A percentile compares a stretch with the other conserved stretches of the same genome.
Conservation (phyloP, 1,140 invertebrate genomes). For the Drosophila pallidifrons region DNA sequence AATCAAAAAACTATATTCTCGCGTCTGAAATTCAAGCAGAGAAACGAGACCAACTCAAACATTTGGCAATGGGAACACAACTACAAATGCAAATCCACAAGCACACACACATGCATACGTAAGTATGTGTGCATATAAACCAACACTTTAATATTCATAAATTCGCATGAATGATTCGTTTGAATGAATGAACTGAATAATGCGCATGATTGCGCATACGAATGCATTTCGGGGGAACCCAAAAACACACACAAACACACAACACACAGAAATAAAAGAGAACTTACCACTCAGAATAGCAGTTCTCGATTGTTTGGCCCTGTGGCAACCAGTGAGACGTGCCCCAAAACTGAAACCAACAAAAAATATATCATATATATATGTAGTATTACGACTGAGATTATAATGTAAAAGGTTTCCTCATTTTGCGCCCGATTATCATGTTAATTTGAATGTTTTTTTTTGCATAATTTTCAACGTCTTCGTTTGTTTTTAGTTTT, state of each 20-base stretch:
- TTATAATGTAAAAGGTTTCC: conserved; percentile 50
- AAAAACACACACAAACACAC: background rate
- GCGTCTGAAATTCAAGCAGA: conserved; percentile 12
- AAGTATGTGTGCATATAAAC: background rate
- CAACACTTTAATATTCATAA: conserved; percentile 7
- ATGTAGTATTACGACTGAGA: conserved; percentile 23
- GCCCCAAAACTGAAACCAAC: conserved; percentile 18
- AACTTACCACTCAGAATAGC: conserved; percentile 19
- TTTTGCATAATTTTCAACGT: conserved; percentile 29
- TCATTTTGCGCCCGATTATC: conserved; percentile 54
- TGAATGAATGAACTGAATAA: conserved; percentile 65
- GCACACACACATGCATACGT: background rate
- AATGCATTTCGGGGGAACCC: conserved; percentile 30
- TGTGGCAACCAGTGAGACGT: conserved; percentile 27
- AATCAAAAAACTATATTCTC: conserved; percentile 6
- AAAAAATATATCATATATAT: background rate
- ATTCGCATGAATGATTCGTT: conserved; percentile 66
- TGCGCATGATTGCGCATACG: conserved; percentile 65
- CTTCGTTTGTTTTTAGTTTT: conserved; percentile 39
- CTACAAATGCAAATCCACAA: background rate
- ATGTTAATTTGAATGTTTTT: conserved; percentile 57
- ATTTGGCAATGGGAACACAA: conserved; percentile 26
- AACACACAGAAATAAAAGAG: background rate
- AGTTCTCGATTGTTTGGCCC: conserved; percentile 17
- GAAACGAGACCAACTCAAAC: conserved; percentile 30